Percentiles rank a stretch among this genome's conserved stretches.
phyloP scores from a whole-genome alignment of 1,140 invertebrate genomes.

The Drosophila ercepeae region DNA sequence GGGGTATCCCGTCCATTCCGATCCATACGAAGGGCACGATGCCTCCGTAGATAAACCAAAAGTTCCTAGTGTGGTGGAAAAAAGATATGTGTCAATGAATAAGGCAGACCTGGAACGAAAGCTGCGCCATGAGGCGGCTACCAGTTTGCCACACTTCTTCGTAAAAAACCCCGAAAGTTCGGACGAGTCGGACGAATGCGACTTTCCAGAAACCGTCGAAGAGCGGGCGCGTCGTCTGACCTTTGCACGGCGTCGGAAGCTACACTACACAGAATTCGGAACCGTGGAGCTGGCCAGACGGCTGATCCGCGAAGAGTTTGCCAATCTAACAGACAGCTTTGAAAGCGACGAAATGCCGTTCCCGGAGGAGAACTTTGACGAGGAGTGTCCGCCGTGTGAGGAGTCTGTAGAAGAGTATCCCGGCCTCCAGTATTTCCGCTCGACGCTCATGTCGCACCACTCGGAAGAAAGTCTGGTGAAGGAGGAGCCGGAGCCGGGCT shows the following conservation, averaged over 20 bases:
- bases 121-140: not conserved
- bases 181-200: conserved; percentile 19
- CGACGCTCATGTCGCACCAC: not conserved
- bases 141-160: not conserved
- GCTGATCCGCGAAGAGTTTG: conserved; percentile 30
- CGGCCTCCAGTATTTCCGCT: not conserved
- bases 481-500: conserved; percentile 25
- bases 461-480: conserved; percentile 4
- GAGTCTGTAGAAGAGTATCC: not conserved
- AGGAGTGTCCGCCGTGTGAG: conserved; percentile 8
- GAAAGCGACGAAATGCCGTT: conserved; percentile 5
- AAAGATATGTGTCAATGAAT: not conserved
- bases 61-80: too few relatives aligned
- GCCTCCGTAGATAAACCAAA: too few relatives aligned
- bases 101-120: not conserved
- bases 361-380: not conserved
- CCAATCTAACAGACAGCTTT: not conserved
- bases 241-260: conserved; percentile 21
- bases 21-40: not conserved
- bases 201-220: conserved; percentile 6
- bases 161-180: not conserved
- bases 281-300: conserved; percentile 31
- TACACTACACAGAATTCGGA: conserved; percentile 32
- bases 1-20: conserved; percentile 5
- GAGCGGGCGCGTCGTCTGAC: conserved; percentile 23